Evolutionary conservation across 2,888 invertebrate genomes (phyloP).

Genomic region (Galeopsomyia nigrocyanea): DNA sequence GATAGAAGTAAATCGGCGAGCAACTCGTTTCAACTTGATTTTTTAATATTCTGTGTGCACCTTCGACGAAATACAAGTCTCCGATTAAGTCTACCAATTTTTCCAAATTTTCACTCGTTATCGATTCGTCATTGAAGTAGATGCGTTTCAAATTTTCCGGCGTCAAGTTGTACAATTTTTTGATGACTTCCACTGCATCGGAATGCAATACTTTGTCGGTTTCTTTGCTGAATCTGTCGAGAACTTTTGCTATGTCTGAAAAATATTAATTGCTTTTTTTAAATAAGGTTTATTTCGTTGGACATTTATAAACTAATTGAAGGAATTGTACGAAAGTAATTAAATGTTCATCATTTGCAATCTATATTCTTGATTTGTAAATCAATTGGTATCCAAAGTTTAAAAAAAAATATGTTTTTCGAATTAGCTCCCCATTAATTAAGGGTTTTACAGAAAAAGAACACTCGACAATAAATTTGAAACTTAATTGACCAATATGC

Average conservation of each 20-base stretch:
- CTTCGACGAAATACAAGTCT: slow-evolving; percentile 54
- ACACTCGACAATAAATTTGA: too few relatives aligned
- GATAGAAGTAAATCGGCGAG: slow-evolving; percentile 57
- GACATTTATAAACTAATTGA: too few relatives aligned
- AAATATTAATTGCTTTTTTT: not conserved
- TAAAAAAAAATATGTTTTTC: too few relatives aligned
- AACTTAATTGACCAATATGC: too few relatives aligned
- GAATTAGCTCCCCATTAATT: too few relatives aligned
- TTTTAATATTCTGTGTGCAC: slow-evolving; percentile 53
- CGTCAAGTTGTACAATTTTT: slow-evolving; percentile 46
- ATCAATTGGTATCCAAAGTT: too few relatives aligned
- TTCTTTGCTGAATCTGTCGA: not conserved
- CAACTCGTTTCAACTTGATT: slow-evolving; percentile 48
- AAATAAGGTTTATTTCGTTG: not conserved
- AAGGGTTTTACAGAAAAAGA: too few relatives aligned
- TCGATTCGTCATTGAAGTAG: slow-evolving; percentile 53
- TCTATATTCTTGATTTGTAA: too few relatives aligned
- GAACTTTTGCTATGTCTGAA: not conserved
- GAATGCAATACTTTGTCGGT: slow-evolving; percentile 45
- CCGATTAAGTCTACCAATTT: slow-evolving; percentile 49
- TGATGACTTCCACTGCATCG: slow-evolving; percentile 34
- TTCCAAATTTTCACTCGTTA: slow-evolving; percentile 41
- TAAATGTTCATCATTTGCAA: slow-evolving; percentile 40
- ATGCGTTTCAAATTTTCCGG: slow-evolving; percentile 49
- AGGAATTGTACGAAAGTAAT: slow-evolving; percentile 45